Conservation (phyloP, 2,888 invertebrate species). For the Eurytoma californica region DNA sequence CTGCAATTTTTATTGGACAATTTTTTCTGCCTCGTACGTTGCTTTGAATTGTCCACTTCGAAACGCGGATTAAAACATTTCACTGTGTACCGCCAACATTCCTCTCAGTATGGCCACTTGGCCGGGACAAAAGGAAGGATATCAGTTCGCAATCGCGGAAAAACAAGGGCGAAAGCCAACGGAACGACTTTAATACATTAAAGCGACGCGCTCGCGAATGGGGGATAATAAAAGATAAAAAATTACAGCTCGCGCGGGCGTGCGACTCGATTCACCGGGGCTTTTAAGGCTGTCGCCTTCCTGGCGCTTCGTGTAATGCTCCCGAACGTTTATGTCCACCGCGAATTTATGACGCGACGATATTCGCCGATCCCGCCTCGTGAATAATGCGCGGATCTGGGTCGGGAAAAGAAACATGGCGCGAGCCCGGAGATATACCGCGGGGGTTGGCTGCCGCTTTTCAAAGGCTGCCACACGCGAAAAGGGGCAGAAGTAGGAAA, state of each 20-base stretch:
- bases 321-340: conserved; percentile 51
- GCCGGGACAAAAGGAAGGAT: not conserved
- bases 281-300: conserved; percentile 53
- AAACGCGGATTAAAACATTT: not conserved
- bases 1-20: too few species aligned
- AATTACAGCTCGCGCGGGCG: not conserved
- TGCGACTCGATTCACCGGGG: conserved; percentile 36
- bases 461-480: conserved; percentile 9
- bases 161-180: not conserved
- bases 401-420: conserved; percentile 48
- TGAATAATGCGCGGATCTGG: conserved; percentile 55
- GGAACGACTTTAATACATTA: conserved; percentile 4
- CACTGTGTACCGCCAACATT: too few species aligned
- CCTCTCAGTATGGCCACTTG: too few species aligned
- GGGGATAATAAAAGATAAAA: conserved; percentile 1
- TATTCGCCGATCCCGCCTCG: conserved; percentile 44
- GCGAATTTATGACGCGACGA: conserved; percentile 55
- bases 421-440: not conserved
- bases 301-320: conserved; percentile 51
- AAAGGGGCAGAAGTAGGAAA: not conserved
- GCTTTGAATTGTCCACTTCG: not conserved
- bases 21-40: too few species aligned
- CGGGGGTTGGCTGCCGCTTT: conserved; percentile 17
- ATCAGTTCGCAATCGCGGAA: not conserved
- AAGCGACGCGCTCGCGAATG: not conserved